These are phyloP conservation scores for Hypercompe scribonia DNA, from an alignment of 2,888 invertebrate genomes.

Conservation along the genomic window DNA sequence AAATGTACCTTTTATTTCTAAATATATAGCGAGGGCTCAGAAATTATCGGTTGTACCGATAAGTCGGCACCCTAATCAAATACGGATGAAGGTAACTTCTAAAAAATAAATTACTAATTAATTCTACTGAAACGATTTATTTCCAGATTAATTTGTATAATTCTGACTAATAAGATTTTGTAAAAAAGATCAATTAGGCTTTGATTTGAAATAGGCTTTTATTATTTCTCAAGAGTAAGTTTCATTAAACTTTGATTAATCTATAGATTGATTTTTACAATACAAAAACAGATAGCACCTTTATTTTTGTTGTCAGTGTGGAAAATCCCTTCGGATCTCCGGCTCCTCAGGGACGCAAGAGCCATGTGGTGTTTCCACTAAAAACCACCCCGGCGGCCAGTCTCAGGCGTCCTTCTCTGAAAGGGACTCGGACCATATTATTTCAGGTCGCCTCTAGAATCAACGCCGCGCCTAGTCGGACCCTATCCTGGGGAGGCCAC, in stretches of 20 bases:
- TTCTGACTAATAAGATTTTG: constrained; percentile 18
- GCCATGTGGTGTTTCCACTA: no score
- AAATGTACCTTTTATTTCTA: constrained; percentile 2
- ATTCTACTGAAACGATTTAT: constrained; percentile 13
- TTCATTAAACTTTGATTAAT: not conserved
- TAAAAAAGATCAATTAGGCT: not conserved
- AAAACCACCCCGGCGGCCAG: no score
- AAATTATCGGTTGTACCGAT: constrained; percentile 8
- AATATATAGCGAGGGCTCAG: constrained; percentile 14
- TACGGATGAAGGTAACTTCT: constrained; percentile 36
- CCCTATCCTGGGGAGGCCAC: no score
- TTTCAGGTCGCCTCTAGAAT: no score
- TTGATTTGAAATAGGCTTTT: not conserved
- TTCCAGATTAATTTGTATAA: constrained; percentile 22
- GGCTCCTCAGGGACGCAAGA: no score
- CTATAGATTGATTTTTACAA: not conserved
- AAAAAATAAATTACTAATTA: constrained; percentile 34
- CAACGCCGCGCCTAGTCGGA: no score
- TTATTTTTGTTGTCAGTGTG: no score
- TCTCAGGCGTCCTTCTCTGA: no score
- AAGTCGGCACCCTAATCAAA: constrained; percentile 37
- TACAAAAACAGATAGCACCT: not conserved
- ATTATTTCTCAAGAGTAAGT: not conserved
- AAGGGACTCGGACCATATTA: no score
- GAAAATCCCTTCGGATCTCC: no score